Conservation (phyloP, 2,888 invertebrate genomes). For the Catotricha subobsoleta region DNA sequence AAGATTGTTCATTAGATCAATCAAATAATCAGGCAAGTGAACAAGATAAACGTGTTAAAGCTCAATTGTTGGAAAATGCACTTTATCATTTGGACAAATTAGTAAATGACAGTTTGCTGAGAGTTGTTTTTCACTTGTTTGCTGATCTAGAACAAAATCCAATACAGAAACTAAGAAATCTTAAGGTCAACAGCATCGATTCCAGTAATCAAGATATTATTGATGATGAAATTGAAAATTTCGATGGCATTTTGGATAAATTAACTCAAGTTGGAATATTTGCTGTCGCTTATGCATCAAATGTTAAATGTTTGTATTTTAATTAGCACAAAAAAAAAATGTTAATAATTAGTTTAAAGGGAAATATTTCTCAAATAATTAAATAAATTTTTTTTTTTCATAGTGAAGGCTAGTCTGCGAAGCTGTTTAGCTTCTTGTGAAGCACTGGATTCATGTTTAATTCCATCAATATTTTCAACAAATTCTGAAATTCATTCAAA, state of each 20-base stretch:
- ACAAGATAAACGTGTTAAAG: constrained; percentile 20
- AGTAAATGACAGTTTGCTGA: constrained; percentile 23
- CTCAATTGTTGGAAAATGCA: constrained; percentile 21
- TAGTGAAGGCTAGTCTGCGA: constrained; percentile 21
- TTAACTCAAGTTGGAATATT: too few species aligned
- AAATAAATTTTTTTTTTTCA: too few species aligned
- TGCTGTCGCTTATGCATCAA: too few species aligned
- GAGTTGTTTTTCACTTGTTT: constrained; percentile 22
- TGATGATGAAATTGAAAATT: too few species aligned
- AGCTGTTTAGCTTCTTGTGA: constrained; percentile 27
- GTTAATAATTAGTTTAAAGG: not conserved
- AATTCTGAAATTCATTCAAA: constrained; percentile 18
- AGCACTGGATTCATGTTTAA: constrained; percentile 23
- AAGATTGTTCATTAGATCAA: constrained; percentile 16
- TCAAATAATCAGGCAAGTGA: constrained; percentile 12
- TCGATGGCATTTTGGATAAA: too few species aligned
- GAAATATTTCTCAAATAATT: constrained; percentile 6
- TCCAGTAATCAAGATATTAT: too few species aligned
- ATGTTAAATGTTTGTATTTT: too few species aligned
- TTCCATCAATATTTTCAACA: constrained; percentile 22
- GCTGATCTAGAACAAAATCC: constrained; percentile 21
- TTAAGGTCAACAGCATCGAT: too few species aligned
- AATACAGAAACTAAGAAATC: too few species aligned
- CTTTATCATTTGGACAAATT: constrained; percentile 23
- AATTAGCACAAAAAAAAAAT: too few species aligned